phyloP scores from a whole-genome alignment of 2,797 vertebrate species.

The Amblyraja radiata region DNA sequence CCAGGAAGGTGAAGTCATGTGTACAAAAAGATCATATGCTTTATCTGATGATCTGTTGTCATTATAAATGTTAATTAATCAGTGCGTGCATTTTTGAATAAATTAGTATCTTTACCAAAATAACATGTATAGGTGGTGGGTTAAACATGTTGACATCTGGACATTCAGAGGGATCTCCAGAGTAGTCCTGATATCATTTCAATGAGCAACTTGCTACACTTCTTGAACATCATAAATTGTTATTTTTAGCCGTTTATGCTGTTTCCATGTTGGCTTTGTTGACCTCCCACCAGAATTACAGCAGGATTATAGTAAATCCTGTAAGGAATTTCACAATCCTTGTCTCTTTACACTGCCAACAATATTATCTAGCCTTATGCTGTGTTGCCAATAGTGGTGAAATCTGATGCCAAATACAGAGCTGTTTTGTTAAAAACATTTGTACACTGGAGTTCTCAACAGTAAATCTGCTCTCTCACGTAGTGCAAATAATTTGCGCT shows the following conservation, averaged over 20 bases:
- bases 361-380: neutral
- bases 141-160: neutral
- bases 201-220: neutral
- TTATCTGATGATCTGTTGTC: neutral
- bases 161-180: neutral
- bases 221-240: neutral
- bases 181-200: neutral
- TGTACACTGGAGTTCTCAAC: neutral
- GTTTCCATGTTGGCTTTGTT: neutral
- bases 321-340: neutral
- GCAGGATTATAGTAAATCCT: neutral
- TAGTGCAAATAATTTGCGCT: constrained; percentile 4
- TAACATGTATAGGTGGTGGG: neutral
- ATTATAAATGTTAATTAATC: neutral
- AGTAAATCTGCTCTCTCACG: neutral
- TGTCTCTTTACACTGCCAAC: neutral
- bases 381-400: neutral
- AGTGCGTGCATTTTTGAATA: neutral
- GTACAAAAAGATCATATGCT: too few species aligned
- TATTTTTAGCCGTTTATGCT: neutral
- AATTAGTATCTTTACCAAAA: neutral
- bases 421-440: neutral
- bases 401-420: neutral
- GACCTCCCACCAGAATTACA: neutral
- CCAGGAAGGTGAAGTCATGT: neutral